Evolutionary conservation across 1,140 invertebrate genomes (phyloP).

Genomic region (Trichogramma pretiosum): DNA sequence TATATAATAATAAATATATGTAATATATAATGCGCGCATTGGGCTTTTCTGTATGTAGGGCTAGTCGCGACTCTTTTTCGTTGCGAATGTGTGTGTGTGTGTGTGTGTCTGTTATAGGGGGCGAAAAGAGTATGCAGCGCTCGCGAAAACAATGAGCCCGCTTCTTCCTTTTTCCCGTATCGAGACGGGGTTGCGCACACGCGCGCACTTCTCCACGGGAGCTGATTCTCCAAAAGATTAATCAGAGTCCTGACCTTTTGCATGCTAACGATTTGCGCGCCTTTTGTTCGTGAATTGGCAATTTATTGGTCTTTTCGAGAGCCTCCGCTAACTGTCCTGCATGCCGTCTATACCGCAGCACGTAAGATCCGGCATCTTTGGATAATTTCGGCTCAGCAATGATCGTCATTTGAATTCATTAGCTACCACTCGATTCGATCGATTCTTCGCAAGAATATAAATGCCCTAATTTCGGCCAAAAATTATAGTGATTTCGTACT

Average conservation of each 20-base stretch:
- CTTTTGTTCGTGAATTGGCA: background rate
- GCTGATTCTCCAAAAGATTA: slow-evolving; percentile 11
- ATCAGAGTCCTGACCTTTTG: slow-evolving; percentile 4
- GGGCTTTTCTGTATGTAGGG: slow-evolving; percentile 20
- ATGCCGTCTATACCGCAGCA: too few species aligned
- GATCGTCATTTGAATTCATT: too few species aligned
- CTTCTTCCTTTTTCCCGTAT: slow-evolving; percentile 5
- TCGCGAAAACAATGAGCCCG: slow-evolving; percentile 24
- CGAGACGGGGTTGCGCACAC: background rate
- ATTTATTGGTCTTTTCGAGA: background rate
- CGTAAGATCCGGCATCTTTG: too few species aligned
- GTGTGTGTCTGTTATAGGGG: too few species aligned
- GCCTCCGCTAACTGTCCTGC: too few species aligned
- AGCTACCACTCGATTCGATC: too few species aligned
- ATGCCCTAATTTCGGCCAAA: too few species aligned
- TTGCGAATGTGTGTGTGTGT: too few species aligned
- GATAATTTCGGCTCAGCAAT: too few species aligned
- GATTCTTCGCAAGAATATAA: background rate
- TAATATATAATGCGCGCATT: slow-evolving; percentile 34
- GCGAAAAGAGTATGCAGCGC: slow-evolving; percentile 9
- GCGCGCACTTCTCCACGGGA: background rate
- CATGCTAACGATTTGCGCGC: slow-evolving; percentile 1
- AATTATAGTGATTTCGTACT: too few species aligned
- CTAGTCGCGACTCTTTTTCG: too few species aligned
- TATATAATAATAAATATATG: slow-evolving; percentile 26